These are phyloP conservation scores for Danio albolineatus DNA, from an alignment of 2,797 vertebrate species.

Conservation along the genomic window DNA sequence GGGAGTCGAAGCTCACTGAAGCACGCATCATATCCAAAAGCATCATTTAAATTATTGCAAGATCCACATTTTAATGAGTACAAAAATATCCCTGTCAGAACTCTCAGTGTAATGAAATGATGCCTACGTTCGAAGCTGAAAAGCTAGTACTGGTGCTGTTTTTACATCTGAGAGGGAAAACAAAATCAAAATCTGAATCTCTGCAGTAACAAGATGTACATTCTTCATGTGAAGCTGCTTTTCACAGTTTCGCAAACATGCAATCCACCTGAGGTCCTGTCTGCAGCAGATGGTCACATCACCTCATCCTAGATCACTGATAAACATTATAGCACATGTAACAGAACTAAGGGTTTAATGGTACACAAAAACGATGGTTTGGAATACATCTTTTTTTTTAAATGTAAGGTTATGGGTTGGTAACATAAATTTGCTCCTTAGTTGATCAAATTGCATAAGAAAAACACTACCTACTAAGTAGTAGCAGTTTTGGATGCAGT, in stretches of 20 bases:
- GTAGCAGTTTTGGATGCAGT: too few species aligned
- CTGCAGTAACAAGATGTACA: constrained; percentile 2
- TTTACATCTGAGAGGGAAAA: not conserved
- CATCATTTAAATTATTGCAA: not conserved
- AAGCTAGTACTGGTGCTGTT: not conserved
- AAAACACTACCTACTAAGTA: too few species aligned
- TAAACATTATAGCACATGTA: not conserved
- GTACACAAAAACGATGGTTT: too few species aligned
- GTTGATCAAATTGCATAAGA: too few species aligned
- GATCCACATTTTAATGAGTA: constrained; percentile 1
- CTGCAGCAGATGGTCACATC: constrained; percentile 36
- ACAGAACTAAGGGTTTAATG: too few species aligned
- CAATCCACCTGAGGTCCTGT: constrained; percentile 36
- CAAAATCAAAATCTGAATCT: not conserved
- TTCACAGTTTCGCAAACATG: constrained; percentile 31
- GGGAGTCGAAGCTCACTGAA: constrained; percentile 1
- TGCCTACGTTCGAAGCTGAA: not conserved
- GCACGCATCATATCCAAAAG: not conserved
- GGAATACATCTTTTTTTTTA: too few species aligned
- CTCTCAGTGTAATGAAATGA: not conserved
- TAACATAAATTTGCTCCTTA: too few species aligned
- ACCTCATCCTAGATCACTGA: constrained; percentile 25
- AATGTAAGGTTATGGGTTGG: too few species aligned
- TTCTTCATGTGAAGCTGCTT: constrained; percentile 20
- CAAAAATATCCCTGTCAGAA: constrained; percentile 2